Base-by-base conservation (phyloP, 2,113 vertebrate species). In the Cygnus buccinator region DNA sequence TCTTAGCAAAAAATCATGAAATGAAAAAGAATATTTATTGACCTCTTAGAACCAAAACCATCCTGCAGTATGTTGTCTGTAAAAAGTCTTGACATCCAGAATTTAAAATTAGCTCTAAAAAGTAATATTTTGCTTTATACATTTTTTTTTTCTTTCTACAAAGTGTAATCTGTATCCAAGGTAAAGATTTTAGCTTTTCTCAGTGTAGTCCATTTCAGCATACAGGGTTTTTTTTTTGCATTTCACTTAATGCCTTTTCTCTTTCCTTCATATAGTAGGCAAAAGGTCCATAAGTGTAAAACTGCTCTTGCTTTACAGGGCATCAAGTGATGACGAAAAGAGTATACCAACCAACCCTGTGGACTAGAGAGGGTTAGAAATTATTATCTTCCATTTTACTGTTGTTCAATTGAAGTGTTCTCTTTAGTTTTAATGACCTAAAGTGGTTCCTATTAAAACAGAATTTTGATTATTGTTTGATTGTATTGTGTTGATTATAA, bases 391-490 rank as follows among this genome's bases (percentile, higher is more conserved):
- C 78, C 83, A 39, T 15, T 91, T 88, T 93, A 26, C 46, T 67
- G 16, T 90, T 66, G 70, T 95, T 82, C 50, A 70, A 21, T 31
- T 54, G 23, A 84, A 85, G 19, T 77, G 9, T 41, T 77, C 21
- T 84, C 91, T 90, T 91, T 70, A 46, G 14, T 93, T 88, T 95
- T 87, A 93, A 82, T 76, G 63, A 73, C 37, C 75, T 95, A 10
- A 52, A 44, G 23, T 73, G 9, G 20, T 91, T 94, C 58, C 43
- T 80, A 74, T 91, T 68, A 89, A 96, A 97, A 95, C 43, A 93
- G 57, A 6, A 48, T 96, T 98, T 96, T 97, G 63, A 93, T 96
- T 96, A 21, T 48, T 88, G 35, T 71, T 82, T 72, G 12, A n/a
- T 72, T 85, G 33, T 63, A 31, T 83, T 37, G 1, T 4, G 0